Percentiles rank a stretch among this genome's conserved stretches.
phyloP scores from a whole-genome alignment of 2,113 vertebrate genomes.

The Perccottus glenii region DNA sequence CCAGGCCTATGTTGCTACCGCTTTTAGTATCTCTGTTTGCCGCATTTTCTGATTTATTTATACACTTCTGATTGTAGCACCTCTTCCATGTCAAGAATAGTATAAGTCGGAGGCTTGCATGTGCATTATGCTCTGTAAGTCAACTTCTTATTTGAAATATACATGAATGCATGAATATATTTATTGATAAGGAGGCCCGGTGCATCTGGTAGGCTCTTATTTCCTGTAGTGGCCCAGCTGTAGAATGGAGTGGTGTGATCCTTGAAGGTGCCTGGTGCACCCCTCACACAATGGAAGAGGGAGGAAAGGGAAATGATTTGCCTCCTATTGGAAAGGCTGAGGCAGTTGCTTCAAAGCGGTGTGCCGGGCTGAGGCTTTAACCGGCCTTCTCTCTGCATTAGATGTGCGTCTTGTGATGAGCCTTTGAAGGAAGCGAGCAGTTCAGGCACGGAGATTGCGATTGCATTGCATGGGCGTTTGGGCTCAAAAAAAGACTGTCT shows the following conservation, averaged over 20 bases:
- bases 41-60: conserved; percentile 73
- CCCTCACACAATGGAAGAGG: conserved; percentile 52
- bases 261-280: conserved; percentile 55
- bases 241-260: conserved; percentile 68
- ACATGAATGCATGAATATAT: conserved; percentile 72
- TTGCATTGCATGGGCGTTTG: conserved; percentile 48
- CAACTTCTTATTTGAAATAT: conserved; percentile 65
- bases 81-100: conserved; percentile 53
- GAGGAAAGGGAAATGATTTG: conserved; percentile 71
- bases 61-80: conserved; percentile 64
- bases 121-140: conserved; percentile 61
- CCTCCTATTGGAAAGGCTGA: conserved; percentile 58
- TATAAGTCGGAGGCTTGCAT: conserved; percentile 41
- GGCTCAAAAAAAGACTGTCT: background rate
- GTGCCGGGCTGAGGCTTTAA: conserved; percentile 61
- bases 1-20: conserved; percentile 35
- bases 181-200: conserved; percentile 38
- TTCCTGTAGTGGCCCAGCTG: conserved; percentile 55
- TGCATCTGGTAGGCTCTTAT: conserved; percentile 53
- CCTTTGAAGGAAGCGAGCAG: conserved; percentile 70
- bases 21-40: conserved; percentile 63
- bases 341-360: conserved; percentile 69
- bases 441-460: conserved; percentile 53
- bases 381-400: conserved; percentile 69
- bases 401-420: conserved; percentile 69